Evolutionary conservation across 37 sponge, comb jelly and placozoan species (phyloP).

Genomic region (Spongilla lacustris): DNA sequence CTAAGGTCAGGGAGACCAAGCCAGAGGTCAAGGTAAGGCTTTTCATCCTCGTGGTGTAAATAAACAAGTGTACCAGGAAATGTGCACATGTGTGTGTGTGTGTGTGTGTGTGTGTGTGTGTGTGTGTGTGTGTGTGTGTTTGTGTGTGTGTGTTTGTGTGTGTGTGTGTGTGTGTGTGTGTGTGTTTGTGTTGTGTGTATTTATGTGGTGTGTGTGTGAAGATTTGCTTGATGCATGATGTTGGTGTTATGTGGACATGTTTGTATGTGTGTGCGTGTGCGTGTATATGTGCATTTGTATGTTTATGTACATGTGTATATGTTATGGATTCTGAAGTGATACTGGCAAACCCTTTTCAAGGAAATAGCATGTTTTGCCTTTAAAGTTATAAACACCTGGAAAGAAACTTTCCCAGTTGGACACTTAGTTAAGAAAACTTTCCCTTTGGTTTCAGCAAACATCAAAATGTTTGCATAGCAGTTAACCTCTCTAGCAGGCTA

Average conservation of each 20-base stretch:
- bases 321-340: neutral
- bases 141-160: neutral
- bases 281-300: too few species aligned
- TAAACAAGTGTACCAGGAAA: neutral
- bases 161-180: neutral
- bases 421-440: too few species aligned
- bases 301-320: too few species aligned
- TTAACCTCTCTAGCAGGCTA: too few species aligned
- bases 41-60: neutral
- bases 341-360: neutral
- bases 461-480: too few species aligned
- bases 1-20: neutral
- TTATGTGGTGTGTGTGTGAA: neutral
- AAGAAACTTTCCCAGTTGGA: neutral
- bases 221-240: too few species aligned
- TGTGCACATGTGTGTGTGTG: neutral
- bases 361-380: neutral
- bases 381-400: too few species aligned
- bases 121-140: neutral
- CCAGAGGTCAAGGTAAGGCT: neutral
- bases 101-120: neutral
- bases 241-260: too few species aligned
- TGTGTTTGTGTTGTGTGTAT: neutral
- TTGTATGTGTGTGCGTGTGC: too few species aligned
- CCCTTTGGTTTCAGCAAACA: too few species aligned